Conservation (phyloP, 2,113 vertebrate genomes). For the Oreochromis niloticus region DNA sequence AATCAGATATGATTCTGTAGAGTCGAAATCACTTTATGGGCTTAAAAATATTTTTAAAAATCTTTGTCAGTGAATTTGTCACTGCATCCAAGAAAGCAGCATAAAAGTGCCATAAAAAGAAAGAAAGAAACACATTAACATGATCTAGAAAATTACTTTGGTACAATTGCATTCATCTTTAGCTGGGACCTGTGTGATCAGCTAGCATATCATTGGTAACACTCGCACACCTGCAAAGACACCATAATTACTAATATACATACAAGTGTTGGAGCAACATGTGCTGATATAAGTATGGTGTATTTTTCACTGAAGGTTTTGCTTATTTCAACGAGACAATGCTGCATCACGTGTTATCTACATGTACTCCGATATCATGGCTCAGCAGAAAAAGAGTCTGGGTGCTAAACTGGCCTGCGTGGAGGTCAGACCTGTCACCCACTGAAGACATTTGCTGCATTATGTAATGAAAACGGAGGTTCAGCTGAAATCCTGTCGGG, state of each 20-base stretch:
- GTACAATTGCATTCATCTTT: background rate
- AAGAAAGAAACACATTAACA: background rate
- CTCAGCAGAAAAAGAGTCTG: background rate
- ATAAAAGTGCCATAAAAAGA: background rate
- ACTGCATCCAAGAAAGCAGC: background rate
- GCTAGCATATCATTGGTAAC: background rate
- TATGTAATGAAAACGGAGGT: background rate
- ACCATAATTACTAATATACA: background rate
- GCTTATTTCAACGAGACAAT: background rate
- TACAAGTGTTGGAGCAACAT: no score
- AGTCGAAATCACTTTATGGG: background rate
- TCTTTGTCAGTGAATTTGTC: background rate
- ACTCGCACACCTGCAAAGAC: background rate
- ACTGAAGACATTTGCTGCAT: background rate
- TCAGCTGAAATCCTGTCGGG: background rate
- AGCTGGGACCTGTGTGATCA: background rate
- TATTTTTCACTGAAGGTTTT: background rate
- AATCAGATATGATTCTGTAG: background rate
- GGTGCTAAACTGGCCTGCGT: background rate
- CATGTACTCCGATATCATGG: rapidly evolving
- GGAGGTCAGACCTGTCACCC: background rate
- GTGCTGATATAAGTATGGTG: no score
- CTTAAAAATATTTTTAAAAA: background rate
- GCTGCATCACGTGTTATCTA: background rate
- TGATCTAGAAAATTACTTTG: background rate